A percentile compares a stretch with the other conserved stretches of the same genome.
These are phyloP conservation scores for Agrypnus murinus DNA, from an alignment of 2,888 invertebrate species.

Conservation along the genomic window DNA sequence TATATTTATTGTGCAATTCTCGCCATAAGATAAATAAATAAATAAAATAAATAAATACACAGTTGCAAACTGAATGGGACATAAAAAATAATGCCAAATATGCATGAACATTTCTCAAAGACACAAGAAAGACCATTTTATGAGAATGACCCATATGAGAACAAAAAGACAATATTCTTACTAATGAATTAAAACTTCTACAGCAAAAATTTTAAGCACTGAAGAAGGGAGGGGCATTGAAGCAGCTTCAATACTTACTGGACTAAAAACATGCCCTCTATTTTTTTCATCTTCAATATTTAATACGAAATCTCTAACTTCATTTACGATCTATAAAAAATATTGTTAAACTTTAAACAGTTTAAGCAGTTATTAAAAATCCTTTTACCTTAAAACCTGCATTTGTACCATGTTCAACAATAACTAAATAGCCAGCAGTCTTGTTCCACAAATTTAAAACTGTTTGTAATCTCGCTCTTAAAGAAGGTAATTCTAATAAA, in stretches of 20 bases:
- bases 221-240: too few species aligned
- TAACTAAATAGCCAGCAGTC: conserved; percentile 85
- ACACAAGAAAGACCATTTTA: too few species aligned
- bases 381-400: conserved; percentile 84
- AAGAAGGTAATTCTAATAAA: conserved; percentile 84
- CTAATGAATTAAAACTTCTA: too few species aligned
- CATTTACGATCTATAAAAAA: conserved; percentile 77
- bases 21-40: too few species aligned
- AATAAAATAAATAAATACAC: too few species aligned
- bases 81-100: too few species aligned
- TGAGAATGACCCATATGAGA: too few species aligned
- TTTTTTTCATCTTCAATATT: conserved; percentile 70
- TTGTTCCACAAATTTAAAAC: conserved; percentile 90
- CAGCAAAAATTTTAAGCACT: too few species aligned
- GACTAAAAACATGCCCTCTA: conserved; percentile 82
- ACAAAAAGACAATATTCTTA: too few species aligned
- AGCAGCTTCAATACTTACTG: conserved; percentile 79
- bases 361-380: conserved; percentile 26
- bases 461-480: conserved; percentile 79
- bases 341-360: not conserved
- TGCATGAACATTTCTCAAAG: too few species aligned
- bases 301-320: conserved; percentile 88
- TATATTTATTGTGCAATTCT: too few species aligned
- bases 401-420: conserved; percentile 89
- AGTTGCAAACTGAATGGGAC: too few species aligned